Base-by-base conservation (phyloP, 2,888 invertebrate genomes). In the Tupiocoris notatus region DNA sequence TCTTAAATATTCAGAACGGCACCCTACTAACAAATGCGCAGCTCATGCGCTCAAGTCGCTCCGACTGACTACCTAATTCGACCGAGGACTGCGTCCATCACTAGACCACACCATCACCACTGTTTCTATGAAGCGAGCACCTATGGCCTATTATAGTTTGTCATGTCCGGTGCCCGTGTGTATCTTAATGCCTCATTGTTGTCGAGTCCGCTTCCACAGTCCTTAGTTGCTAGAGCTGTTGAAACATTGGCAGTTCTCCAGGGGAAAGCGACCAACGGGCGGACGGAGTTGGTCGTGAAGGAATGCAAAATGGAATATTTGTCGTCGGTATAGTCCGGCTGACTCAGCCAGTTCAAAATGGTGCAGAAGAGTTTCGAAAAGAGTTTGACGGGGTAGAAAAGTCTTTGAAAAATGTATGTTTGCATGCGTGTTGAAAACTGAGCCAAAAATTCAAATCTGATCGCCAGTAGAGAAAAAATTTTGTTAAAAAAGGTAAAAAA, bases 121-220 rank as follows among this genome's bases (percentile, higher is more conserved):
- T 39, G 39, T 39, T n/a, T n/a, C n/a, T n/a, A n/a, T n/a, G n/a
- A n/a, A n/a, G n/a, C n/a, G n/a, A n/a, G n/a, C n/a, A n/a, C n/a
- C n/a, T n/a, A n/a, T n/a, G n/a, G n/a, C n/a, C n/a, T n/a, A n/a
- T n/a, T n/a, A n/a, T n/a, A n/a, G n/a, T n/a, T n/a, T n/a, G n/a
- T n/a, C n/a, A n/a, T n/a, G 39, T 39, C 39, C 39, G 39, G 39
- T 39, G 39, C 39, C 39, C 39, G 39, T 39, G 59, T 54, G 64
- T 62, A 62, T 75, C 58, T 75, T 75, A 66, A 75, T 75, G 75
- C 65, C 75, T 75, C 65, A 75, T 75, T 75, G 75, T 75, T 65
- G 65, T 17, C 58, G 3, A 39, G 39, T 39, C 6, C 3, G 12
- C 21, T n/a, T n/a, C 39, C 39, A 7, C 39, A 39, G 39, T 39